Evolutionary conservation across 2,888 invertebrate species (phyloP).

Genomic region (Pyrgus malvae): DNA sequence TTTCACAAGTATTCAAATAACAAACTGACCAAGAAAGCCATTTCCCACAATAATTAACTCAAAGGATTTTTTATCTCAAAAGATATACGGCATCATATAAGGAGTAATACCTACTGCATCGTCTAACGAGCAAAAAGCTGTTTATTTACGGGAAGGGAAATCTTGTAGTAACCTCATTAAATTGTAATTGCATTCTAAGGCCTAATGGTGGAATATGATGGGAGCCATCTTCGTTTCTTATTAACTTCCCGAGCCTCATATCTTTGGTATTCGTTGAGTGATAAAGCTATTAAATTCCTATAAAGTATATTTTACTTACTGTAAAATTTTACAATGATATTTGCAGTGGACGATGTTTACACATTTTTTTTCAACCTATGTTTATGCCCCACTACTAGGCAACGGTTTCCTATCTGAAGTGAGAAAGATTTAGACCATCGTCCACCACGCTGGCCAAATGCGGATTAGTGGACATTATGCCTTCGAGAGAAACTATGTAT

Average conservation of each 20-base stretch:
- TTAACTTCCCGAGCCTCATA: not conserved
- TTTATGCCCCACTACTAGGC: too few species aligned
- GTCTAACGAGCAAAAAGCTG: slow-evolving; percentile 25
- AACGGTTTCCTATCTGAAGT: too few species aligned
- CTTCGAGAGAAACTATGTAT: too few species aligned
- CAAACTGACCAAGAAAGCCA: not conserved
- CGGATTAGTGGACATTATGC: too few species aligned
- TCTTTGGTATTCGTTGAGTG: not conserved
- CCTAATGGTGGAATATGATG: slow-evolving; percentile 13
- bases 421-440: too few species aligned
- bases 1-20: too few species aligned
- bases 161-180: slow-evolving; percentile 10
- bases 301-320: not conserved
- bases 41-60: slow-evolving; percentile 19
- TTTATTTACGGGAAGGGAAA: slow-evolving; percentile 14
- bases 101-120: slow-evolving; percentile 5
- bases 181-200: slow-evolving; percentile 24
- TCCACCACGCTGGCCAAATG: too few species aligned
- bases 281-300: not conserved
- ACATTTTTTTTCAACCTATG: too few species aligned
- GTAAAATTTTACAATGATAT: too few species aligned
- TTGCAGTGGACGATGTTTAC: too few species aligned
- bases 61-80: slow-evolving; percentile 7
- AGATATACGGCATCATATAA: slow-evolving; percentile 6
- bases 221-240: slow-evolving; percentile 1